Evolutionary conservation across 2,888 invertebrate species (phyloP).

Genomic region (Exephanes ischioxanthus): DNA sequence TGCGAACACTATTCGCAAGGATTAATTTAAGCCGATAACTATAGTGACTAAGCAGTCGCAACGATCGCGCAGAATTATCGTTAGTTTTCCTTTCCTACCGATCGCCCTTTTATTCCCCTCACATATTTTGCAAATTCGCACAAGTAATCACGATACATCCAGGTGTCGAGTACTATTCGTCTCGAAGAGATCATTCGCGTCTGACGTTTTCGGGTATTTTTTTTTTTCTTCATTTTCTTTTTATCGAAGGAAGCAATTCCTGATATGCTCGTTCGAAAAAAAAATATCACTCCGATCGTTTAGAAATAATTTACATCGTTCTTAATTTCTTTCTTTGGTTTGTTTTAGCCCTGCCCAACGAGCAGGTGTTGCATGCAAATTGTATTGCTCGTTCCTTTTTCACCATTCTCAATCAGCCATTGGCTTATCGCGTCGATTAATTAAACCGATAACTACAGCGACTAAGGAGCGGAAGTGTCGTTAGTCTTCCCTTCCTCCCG

Average conservation of each 20-base stretch:
- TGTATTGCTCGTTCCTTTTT: not conserved
- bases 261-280: not conserved
- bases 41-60: not conserved
- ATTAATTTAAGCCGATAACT: not conserved
- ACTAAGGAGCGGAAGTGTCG: constrained; percentile 17
- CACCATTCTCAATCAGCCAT: not conserved
- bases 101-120: constrained; percentile 34
- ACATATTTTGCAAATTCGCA: constrained; percentile 47
- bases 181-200: too few relatives aligned
- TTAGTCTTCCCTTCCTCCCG: constrained; percentile 44
- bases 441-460: not conserved
- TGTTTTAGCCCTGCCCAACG: not conserved
- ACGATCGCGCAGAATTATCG: constrained; percentile 21
- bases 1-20: too few relatives aligned
- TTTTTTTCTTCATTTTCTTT: too few relatives aligned
- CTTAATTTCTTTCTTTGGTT: not conserved
- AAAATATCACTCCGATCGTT: not conserved
- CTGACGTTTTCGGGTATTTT: too few relatives aligned
- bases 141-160: too few relatives aligned
- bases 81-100: constrained; percentile 42
- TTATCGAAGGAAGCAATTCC: not conserved
- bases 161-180: too few relatives aligned
- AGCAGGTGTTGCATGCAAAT: not conserved
- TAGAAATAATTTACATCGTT: not conserved
- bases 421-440: not conserved